Conservation (phyloP, 2,797 vertebrate species). For the Discoglossus pictus region DNA sequence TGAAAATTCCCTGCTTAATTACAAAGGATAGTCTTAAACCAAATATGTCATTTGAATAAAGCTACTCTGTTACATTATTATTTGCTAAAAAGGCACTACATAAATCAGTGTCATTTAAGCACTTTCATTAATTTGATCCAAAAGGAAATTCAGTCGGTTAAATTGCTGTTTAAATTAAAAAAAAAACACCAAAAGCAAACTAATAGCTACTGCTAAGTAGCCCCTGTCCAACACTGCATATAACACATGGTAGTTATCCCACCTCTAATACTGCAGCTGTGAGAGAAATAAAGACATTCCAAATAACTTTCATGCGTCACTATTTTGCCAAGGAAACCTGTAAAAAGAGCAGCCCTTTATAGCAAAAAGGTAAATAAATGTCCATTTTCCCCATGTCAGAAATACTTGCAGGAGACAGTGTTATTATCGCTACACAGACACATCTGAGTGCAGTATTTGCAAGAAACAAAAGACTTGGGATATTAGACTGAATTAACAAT, state of each 20-base stretch:
- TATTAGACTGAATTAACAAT: slow-evolving; percentile 3
- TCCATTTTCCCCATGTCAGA: background rate
- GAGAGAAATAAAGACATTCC: slow-evolving; percentile 7
- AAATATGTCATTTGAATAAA: too few relatives aligned
- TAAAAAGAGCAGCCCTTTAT: slow-evolving; percentile 1
- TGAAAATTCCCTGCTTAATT: too few relatives aligned
- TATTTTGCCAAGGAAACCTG: background rate
- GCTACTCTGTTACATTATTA: background rate
- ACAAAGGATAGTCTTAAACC: too few relatives aligned
- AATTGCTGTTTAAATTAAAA: background rate
- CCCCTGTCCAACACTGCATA: background rate
- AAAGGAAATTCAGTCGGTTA: background rate
- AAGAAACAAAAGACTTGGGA: background rate
- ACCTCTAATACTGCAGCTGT: slow-evolving; percentile 16
- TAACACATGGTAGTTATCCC: background rate
- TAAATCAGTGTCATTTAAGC: background rate
- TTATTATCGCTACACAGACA: slow-evolving; percentile 1
- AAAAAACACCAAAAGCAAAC: too few relatives aligned
- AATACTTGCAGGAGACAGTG: background rate
- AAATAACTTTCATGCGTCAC: background rate
- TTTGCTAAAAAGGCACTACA: background rate
- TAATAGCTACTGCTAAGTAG: slow-evolving; percentile 1
- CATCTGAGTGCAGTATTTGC: background rate
- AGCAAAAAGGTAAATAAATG: slow-evolving; percentile 12
- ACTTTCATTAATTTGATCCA: background rate